These are phyloP conservation scores for Caenorhabditis wallacei DNA, from an alignment of 2,888 invertebrate species.

Conservation along the genomic window DNA sequence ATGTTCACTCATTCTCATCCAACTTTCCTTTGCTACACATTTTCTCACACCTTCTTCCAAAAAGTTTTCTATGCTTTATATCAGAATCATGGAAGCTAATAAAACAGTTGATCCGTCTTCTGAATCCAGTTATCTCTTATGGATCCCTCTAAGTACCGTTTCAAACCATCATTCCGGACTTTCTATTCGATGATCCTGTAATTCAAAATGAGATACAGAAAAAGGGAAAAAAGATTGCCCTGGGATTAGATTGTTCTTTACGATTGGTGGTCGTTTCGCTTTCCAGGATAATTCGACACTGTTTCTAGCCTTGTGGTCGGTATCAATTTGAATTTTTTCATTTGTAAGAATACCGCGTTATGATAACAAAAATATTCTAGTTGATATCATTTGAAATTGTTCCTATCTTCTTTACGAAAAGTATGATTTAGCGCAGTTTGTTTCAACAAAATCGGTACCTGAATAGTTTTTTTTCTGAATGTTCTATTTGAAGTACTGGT, in stretches of 20 bases:
- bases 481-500: conserved; percentile 17
- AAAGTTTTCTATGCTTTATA: too few relatives aligned
- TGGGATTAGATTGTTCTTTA: conserved; percentile 42
- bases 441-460: too few relatives aligned
- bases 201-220: conserved; percentile 14
- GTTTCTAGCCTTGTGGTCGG: background rate
- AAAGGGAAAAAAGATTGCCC: conserved; percentile 14
- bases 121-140: background rate
- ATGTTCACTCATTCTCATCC: conserved; percentile 15
- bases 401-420: too few relatives aligned
- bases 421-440: too few relatives aligned
- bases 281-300: conserved; percentile 1
- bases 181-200: conserved; percentile 8
- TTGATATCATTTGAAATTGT: background rate
- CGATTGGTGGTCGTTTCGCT: conserved; percentile 16
- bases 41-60: too few relatives aligned
- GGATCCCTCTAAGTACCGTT: background rate
- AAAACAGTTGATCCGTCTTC: background rate
- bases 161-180: conserved; percentile 18
- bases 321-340: background rate
- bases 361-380: conserved; percentile 7
- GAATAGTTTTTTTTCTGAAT: background rate
- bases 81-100: too few relatives aligned
- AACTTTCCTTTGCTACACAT: background rate
- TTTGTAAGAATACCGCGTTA: background rate